Conservation (phyloP, 2,797 vertebrate genomes). For the Apogon talboti region DNA sequence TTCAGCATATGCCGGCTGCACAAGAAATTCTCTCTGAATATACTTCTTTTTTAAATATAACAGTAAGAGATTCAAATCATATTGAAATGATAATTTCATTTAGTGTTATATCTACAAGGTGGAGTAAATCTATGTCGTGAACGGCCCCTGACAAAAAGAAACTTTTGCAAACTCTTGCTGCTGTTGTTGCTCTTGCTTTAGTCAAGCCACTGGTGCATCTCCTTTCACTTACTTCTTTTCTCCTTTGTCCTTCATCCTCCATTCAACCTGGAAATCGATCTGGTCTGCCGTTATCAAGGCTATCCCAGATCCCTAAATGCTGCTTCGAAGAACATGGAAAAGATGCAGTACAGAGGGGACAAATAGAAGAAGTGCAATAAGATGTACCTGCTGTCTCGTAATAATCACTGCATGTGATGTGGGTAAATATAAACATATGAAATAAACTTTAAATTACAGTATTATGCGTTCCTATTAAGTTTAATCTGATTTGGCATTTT, state of each 20-base stretch:
- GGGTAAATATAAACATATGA: slow-evolving; percentile 23
- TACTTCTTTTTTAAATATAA: slow-evolving; percentile 15
- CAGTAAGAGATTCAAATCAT: slow-evolving; percentile 14
- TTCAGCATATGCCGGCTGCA: slow-evolving; percentile 15
- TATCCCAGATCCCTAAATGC: slow-evolving; percentile 30
- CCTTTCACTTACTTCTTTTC: slow-evolving; percentile 8
- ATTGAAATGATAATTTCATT: slow-evolving; percentile 16
- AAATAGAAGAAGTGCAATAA: slow-evolving; percentile 13
- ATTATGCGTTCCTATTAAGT: slow-evolving; percentile 13
- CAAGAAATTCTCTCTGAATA: slow-evolving; percentile 14
- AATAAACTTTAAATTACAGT: slow-evolving; percentile 16
- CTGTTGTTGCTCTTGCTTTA: slow-evolving; percentile 3
- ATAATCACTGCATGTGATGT: background rate
- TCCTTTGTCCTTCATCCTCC: slow-evolving; percentile 17
- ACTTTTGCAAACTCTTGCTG: slow-evolving; percentile 34
- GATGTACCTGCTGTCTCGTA: slow-evolving; percentile 3
- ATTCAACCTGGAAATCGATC: slow-evolving; percentile 35
- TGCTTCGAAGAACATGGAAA: slow-evolving; percentile 17
- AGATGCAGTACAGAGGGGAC: background rate
- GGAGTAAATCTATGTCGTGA: slow-evolving; percentile 3
- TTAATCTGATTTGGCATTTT: slow-evolving; percentile 17
- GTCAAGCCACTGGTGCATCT: slow-evolving; percentile 5
- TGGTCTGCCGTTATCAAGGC: background rate
- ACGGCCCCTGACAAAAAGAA: slow-evolving; percentile 16
- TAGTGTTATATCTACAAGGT: slow-evolving; percentile 6